Conservation (phyloP, 2,113 vertebrate genomes). For the Dendropsophus ebraccatus region DNA sequence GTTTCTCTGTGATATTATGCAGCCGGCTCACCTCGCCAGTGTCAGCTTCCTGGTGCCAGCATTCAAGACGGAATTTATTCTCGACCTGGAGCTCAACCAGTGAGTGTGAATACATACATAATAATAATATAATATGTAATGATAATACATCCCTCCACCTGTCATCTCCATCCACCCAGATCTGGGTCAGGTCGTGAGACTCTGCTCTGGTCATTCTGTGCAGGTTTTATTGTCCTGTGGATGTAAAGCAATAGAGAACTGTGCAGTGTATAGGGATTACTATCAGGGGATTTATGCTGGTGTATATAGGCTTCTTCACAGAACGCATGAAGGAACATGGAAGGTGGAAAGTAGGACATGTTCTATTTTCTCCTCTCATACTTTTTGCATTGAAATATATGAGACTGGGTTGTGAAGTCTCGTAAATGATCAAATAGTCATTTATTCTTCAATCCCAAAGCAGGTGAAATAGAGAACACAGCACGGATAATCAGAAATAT, state of each 20-base stretch:
- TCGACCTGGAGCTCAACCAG: slow-evolving; percentile 82
- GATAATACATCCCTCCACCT: too few relatives aligned
- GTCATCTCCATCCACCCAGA: background rate
- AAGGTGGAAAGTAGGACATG: background rate
- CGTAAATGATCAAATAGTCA: slow-evolving; percentile 6
- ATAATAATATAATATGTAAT: too few relatives aligned
- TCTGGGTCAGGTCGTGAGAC: background rate
- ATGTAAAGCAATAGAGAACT: background rate
- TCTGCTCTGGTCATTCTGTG: background rate
- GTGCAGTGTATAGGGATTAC: background rate
- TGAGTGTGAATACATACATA: slow-evolving; percentile 70
- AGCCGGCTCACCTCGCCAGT: slow-evolving; percentile 76
- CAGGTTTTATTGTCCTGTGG: background rate
- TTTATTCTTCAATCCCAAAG: background rate
- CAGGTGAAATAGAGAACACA: background rate
- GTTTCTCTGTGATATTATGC: slow-evolving; percentile 28
- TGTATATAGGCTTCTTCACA: background rate
- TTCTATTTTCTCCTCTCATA: background rate
- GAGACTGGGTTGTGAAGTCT: background rate
- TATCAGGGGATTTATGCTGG: background rate
- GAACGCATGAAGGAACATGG: background rate
- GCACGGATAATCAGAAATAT: too few relatives aligned
- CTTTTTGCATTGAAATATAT: background rate
- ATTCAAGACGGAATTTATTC: slow-evolving; percentile 72
- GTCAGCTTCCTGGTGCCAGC: slow-evolving; percentile 75